Evolutionary conservation across 1,140 invertebrate genomes (phyloP).

Genomic region (Mizuhopecten yessoensis): DNA sequence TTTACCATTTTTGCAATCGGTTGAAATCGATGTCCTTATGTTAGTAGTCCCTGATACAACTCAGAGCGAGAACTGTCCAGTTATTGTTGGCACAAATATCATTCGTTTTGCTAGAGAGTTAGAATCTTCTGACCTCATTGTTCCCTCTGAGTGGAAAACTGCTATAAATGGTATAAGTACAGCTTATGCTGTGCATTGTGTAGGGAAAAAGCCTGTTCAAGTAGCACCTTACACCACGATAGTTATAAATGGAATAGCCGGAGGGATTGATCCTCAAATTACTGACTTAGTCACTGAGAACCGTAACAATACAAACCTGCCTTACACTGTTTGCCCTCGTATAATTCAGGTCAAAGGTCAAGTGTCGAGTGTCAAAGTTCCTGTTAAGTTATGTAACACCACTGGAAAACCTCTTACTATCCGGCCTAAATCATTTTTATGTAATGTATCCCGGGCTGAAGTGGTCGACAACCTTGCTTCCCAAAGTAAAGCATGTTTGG

Average conservation of each 20-base stretch:
- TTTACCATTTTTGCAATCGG: neutral
- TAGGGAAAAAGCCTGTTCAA: neutral
- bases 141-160: no score
- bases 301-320: neutral
- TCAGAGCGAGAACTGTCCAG: no score
- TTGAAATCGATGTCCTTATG: no score
- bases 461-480: neutral
- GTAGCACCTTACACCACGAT: neutral
- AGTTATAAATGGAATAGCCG: neutral
- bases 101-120: no score
- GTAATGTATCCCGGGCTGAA: neutral
- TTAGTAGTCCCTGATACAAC: no score
- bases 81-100: no score
- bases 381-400: neutral
- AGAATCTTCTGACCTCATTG: no score
- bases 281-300: no score
- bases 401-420: neutral
- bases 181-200: no score
- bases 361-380: neutral
- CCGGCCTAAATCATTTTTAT: neutral
- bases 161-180: no score
- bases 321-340: neutral
- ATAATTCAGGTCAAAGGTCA: neutral
- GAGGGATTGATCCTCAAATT: neutral
- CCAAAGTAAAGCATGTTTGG: no score